Evolutionary conservation across 92 coral and sea anemone genomes (phyloP).

Genomic region (Anthopleura xanthogrammica): DNA sequence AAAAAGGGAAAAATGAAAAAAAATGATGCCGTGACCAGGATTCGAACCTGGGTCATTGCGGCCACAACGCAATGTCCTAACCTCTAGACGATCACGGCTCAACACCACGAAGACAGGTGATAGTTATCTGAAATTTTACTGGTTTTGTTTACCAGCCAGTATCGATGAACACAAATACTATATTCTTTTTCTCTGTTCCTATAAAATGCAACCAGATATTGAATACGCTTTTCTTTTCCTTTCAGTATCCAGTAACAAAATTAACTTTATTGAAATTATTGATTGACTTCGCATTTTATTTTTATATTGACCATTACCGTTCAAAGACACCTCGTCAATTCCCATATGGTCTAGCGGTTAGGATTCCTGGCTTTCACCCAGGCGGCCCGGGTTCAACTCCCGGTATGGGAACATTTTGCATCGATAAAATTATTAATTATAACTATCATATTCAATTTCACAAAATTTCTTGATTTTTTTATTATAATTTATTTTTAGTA

Average conservation of each 20-base stretch:
- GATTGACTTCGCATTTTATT: too few species aligned
- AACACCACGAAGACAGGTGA: background rate
- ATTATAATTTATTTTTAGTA: too few species aligned
- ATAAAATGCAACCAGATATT: too few species aligned
- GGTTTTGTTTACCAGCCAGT: background rate
- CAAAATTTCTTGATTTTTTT: too few species aligned
- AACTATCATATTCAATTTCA: too few species aligned
- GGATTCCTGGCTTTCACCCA: constrained; percentile 99
- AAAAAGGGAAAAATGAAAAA: background rate
- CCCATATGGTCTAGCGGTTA: constrained; percentile 99
- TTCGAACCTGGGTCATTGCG: constrained; percentile 98
- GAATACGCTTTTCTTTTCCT: too few species aligned
- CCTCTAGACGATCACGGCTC: constrained; percentile 94
- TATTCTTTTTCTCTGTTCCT: too few species aligned
- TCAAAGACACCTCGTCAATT: background rate
- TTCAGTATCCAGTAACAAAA: too few species aligned
- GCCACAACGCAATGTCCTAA: constrained; percentile 98
- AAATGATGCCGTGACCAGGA: constrained; percentile 80
- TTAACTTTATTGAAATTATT: too few species aligned
- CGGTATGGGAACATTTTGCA: background rate
- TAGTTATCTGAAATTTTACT: background rate
- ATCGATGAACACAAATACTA: background rate
- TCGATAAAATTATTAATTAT: background rate
- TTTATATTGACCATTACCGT: too few species aligned
- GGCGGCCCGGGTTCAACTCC: constrained; percentile 75